A percentile compares a stretch with the other conserved stretches of the same genome.
These are phyloP conservation scores for Sprattus sprattus DNA, from an alignment of 2,113 vertebrate species.

Conservation along the genomic window DNA sequence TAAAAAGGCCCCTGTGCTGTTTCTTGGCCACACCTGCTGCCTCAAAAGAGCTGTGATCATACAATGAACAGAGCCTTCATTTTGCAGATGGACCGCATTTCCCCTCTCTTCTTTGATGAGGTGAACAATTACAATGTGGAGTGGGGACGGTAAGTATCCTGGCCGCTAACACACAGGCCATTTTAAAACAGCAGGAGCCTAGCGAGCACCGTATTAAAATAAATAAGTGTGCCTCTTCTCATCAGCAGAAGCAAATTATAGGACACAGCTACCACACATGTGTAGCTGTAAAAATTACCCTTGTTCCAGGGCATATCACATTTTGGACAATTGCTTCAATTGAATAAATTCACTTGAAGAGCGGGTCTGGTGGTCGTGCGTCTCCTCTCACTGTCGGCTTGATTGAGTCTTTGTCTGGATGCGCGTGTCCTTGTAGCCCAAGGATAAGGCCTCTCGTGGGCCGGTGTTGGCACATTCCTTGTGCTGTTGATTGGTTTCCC, in stretches of 20 bases:
- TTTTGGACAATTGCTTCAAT: background rate
- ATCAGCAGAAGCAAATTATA: slow-evolving; percentile 6
- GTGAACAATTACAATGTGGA: slow-evolving; percentile 30
- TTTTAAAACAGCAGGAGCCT: slow-evolving; percentile 28
- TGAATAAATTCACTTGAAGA: background rate
- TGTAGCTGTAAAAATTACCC: background rate
- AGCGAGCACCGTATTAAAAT: slow-evolving; percentile 18
- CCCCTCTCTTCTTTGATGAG: slow-evolving; percentile 28
- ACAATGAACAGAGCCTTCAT: background rate
- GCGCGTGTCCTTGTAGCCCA: slow-evolving; percentile 55
- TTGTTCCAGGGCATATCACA: background rate
- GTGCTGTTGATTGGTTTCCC: slow-evolving; percentile 62
- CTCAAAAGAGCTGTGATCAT: background rate
- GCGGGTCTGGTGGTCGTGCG: background rate
- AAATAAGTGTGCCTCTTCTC: background rate
- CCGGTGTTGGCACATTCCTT: slow-evolving; percentile 53
- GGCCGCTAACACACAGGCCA: slow-evolving; percentile 10
- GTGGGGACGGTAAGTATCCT: slow-evolving; percentile 28
- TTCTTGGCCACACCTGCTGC: background rate
- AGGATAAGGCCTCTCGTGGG: slow-evolving; percentile 43
- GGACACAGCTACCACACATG: background rate
- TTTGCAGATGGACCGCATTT: slow-evolving; percentile 29
- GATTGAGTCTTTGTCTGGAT: slow-evolving; percentile 48
- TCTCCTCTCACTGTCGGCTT: slow-evolving; percentile 10
- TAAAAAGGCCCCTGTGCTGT: background rate